These are phyloP conservation scores for Drosophila baimaii DNA, from an alignment of 1,140 invertebrate species.

Conservation along the genomic window DNA sequence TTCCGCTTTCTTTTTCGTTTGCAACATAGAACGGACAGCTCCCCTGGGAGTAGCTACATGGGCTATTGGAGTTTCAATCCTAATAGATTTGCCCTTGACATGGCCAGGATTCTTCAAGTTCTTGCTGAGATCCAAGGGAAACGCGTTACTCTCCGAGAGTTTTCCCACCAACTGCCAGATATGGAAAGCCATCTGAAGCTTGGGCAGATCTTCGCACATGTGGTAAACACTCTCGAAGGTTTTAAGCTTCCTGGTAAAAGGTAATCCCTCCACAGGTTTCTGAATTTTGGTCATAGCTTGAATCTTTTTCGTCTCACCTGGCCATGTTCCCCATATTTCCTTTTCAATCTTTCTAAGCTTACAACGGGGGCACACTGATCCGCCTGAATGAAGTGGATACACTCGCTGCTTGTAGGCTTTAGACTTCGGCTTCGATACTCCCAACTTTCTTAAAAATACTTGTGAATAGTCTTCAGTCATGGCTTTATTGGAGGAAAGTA, in stretches of 20 bases:
- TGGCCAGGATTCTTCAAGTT: background rate
- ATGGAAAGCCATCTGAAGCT: slow-evolving; percentile 14
- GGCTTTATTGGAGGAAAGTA: slow-evolving; percentile 57
- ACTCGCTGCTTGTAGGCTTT: no score
- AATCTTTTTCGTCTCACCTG: no score
- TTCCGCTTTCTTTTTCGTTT: background rate
- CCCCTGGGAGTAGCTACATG: background rate
- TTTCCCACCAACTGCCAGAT: background rate
- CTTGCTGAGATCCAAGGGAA: background rate
- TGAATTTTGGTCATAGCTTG: no score
- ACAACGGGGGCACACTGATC: no score
- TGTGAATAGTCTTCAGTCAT: slow-evolving; percentile 44
- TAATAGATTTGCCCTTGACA: no score
- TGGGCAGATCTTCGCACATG: slow-evolving; percentile 10
- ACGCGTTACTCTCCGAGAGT: background rate
- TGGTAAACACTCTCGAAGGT: slow-evolving; percentile 12
- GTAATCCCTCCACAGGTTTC: background rate
- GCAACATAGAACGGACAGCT: no score
- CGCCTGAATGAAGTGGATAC: no score
- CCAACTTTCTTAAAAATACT: background rate
- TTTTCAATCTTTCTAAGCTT: no score
- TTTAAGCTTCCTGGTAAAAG: background rate
- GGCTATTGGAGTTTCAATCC: background rate
- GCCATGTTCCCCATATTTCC: no score
- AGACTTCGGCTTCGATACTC: no score